phyloP scores from a whole-genome alignment of 2,888 invertebrate species.

The Watsonalla cultraria region DNA sequence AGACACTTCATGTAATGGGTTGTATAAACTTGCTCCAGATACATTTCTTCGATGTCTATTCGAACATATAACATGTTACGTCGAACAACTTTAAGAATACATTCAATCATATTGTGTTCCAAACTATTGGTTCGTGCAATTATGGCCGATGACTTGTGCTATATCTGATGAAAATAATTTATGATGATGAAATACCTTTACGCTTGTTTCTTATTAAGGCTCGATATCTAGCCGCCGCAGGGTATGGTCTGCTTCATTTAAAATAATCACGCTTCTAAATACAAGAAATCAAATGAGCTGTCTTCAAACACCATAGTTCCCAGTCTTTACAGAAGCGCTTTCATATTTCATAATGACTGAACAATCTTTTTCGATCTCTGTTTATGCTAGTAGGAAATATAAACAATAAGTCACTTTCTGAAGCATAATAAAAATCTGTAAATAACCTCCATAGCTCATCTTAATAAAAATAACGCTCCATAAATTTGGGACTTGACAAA shows the following conservation, averaged over 20 bases:
- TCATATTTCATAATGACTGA: neutral
- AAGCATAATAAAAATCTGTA: constrained; percentile 54
- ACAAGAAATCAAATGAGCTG: neutral
- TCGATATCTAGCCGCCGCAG: neutral
- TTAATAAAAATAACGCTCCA: constrained; percentile 44
- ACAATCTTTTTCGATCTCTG: constrained; percentile 18
- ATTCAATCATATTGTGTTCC: constrained; percentile 19
- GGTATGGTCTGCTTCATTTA: neutral
- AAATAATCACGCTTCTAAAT: constrained; percentile 5
- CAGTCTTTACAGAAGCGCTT: constrained; percentile 7
- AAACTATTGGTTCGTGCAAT: constrained; percentile 41
- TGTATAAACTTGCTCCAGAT: too few relatives aligned
- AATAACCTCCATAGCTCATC: constrained; percentile 54
- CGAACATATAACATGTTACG: neutral
- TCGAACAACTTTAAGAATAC: constrained; percentile 8
- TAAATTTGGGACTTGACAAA: constrained; percentile 73
- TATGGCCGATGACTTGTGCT: constrained; percentile 52
- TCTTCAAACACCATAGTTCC: neutral
- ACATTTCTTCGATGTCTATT: neutral
- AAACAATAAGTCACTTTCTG: constrained; percentile 42
- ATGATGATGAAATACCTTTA: neutral
- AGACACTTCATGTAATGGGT: neutral
- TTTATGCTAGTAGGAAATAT: constrained; percentile 44
- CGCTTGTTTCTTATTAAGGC: neutral
- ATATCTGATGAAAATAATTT: constrained; percentile 20